These are phyloP conservation scores for Choloepus didactylus DNA, from an alignment of 2,797 vertebrate genomes.

Conservation along the genomic window DNA sequence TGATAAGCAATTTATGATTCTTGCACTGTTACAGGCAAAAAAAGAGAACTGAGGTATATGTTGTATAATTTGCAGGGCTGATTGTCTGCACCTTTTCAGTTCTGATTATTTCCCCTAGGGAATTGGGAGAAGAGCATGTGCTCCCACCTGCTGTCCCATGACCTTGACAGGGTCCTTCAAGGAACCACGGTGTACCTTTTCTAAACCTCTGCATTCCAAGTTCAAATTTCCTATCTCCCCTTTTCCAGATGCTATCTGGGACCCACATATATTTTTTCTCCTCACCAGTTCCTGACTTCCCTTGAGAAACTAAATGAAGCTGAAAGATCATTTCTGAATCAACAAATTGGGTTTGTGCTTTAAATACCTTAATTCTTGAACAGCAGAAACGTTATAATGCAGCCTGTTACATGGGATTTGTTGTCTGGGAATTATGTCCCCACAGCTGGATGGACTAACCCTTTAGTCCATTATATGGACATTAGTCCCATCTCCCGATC, in stretches of 20 bases:
- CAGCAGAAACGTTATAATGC: background rate
- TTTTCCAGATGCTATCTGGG: background rate
- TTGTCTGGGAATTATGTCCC: background rate
- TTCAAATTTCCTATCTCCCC: background rate
- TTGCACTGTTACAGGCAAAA: background rate
- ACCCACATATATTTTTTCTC: background rate
- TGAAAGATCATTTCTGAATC: background rate
- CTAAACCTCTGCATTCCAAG: background rate
- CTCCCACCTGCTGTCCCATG: background rate
- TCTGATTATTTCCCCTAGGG: background rate
- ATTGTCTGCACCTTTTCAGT: background rate
- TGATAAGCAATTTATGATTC: background rate
- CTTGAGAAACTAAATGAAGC: slow-evolving; percentile 25
- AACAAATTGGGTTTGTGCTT: slow-evolving; percentile 21
- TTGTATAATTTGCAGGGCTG: background rate
- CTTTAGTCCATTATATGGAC: background rate
- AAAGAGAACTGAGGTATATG: background rate
- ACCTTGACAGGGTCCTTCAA: background rate
- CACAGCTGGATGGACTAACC: background rate
- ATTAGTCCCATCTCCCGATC: background rate
- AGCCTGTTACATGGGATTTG: background rate
- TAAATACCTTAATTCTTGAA: background rate
- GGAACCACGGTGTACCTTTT: background rate
- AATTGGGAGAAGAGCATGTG: background rate
- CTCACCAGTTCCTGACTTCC: background rate